Base-by-base conservation (phyloP, 2,113 vertebrate genomes). In the Macquaria australasica region DNA sequence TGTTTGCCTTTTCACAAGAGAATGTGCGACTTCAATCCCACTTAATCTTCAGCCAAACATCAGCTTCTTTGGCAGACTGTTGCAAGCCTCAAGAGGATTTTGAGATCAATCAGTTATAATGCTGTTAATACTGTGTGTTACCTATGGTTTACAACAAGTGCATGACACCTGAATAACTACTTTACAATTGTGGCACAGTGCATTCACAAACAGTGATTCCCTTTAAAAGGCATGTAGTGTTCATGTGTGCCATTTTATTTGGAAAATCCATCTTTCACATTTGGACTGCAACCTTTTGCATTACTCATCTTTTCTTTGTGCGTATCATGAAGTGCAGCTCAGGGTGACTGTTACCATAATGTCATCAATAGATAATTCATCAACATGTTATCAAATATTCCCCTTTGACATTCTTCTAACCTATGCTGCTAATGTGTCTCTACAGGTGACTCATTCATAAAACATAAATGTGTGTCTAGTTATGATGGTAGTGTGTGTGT, bases 371-470 rank as follows among this genome's bases (percentile, higher is more conserved):
- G 70, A 89, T 88, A 78, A 89, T 88, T 90, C 74, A 91, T 90
- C 45, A 73, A 70, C 7, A 18, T 55, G 55, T 48, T 18, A 20
- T 86, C 73, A 62, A 86, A 82, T 81, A 66, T 55, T 82, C 39
- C 14, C 41, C 28, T 67, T 74, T 58, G 75, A 39, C 21, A 60
- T 78, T 88, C 71, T 21, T 69, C 59, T 25, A 70, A 79, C 51
- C 62, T 69, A 55, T 76, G 34, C 45, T n/a, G 45, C 73, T 50
- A 60, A 75, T 77, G 59, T 60, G 50, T 71, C 71, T 82, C 88
- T 20, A 81, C 82, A 86, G 87, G 88, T 82, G 79, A 72, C 80
- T 91, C 71, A 91, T 91, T 78, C 53, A 90, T 88, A 85, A 91
- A 90, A 73, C 73, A 92, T 90, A 37, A 56, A 81, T 43, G 10